Evolutionary conservation across 2,113 vertebrate species (phyloP).

Genomic region (Myrmecobius fasciatus): DNA sequence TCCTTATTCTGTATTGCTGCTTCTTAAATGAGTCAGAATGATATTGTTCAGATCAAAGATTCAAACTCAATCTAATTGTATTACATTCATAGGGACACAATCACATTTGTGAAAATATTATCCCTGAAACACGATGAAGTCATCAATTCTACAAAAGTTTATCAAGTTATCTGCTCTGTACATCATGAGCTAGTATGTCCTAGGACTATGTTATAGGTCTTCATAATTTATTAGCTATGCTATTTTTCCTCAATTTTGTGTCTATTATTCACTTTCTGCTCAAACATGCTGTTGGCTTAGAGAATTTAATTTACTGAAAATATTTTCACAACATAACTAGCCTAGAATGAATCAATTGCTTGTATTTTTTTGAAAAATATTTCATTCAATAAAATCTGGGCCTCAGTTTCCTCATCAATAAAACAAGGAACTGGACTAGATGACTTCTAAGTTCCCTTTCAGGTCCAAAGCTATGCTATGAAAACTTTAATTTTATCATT

Average conservation of each 20-base stretch:
- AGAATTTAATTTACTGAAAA: background rate
- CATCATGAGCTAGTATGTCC: background rate
- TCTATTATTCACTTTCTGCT: background rate
- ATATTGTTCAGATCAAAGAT: background rate
- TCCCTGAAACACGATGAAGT: background rate
- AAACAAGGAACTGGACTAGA: background rate
- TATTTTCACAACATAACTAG: background rate
- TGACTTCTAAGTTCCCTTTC: background rate
- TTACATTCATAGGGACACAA: background rate
- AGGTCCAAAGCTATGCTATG: background rate
- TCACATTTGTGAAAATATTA: background rate
- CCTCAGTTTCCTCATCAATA: background rate
- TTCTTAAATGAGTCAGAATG: background rate
- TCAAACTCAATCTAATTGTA: background rate
- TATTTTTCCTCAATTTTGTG: background rate
- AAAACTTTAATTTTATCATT: background rate
- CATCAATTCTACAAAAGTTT: background rate
- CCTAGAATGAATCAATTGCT: background rate
- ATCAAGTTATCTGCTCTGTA: conserved; percentile 33
- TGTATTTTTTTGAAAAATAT: background rate
- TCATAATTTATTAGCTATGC: background rate
- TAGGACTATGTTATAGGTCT: background rate
- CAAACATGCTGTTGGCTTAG: background rate
- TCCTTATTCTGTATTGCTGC: background rate
- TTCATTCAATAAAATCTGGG: background rate